A percentile compares a stretch with the other conserved stretches of the same genome.
These are phyloP conservation scores for Stylophora pistillata DNA, from an alignment of 64 coral and sea anemone species.

Conservation along the genomic window DNA sequence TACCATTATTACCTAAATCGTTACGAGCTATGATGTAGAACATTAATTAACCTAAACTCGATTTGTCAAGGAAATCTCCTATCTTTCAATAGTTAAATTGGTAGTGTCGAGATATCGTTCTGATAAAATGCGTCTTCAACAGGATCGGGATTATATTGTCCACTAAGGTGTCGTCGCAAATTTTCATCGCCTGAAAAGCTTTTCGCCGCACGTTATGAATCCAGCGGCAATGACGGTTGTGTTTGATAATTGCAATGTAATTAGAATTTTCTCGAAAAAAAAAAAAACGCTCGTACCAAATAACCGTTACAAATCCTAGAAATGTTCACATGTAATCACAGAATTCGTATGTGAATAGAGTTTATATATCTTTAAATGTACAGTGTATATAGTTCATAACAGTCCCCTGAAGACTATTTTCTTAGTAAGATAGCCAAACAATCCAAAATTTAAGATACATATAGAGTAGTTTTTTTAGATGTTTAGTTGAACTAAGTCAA, in stretches of 20 bases:
- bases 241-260: neutral
- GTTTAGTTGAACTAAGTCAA: neutral
- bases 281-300: too few species aligned
- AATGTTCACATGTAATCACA: neutral
- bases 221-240: neutral
- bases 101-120: too few species aligned
- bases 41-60: too few species aligned
- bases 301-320: neutral
- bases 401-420: constrained; percentile 21
- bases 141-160: too few species aligned
- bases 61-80: too few species aligned
- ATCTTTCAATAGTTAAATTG: too few species aligned
- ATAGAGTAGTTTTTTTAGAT: constrained; percentile 9
- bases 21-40: too few species aligned
- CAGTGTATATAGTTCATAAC: constrained; percentile 16
- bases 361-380: constrained; percentile 13
- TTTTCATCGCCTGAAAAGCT: too few species aligned
- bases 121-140: too few species aligned
- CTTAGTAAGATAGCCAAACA: constrained; percentile 27
- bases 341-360: neutral
- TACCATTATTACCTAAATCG: too few species aligned
- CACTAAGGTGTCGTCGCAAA: too few species aligned
- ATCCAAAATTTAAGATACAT: neutral
- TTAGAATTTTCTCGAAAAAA: neutral
- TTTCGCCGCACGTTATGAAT: too few species aligned